Base-by-base conservation (phyloP, 2,797 vertebrate species). In the Notamacropus eugenii region DNA sequence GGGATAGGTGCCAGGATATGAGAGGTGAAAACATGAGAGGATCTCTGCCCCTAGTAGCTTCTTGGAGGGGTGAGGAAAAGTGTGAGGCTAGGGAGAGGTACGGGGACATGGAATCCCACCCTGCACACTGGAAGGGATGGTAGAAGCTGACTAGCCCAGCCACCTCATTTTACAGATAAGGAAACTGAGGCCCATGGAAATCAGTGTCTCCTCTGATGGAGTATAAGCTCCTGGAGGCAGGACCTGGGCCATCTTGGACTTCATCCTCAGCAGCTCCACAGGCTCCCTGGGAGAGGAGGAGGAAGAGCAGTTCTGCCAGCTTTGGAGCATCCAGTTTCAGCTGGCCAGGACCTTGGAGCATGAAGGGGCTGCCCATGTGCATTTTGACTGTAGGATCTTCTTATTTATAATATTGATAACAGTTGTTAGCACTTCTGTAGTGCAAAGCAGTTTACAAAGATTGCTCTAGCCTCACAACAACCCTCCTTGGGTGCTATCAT, bases 341-440 rank as follows among this genome's bases (percentile, higher is more conserved):
- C 28, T 31, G 58, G 58, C 55, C 55, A 59, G 29, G 58, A 11
- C 28, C 58, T 12, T 31, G 58, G 28, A 12, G 58, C 1, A 28
- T 11, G 34, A 34, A n/a, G 13, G 34, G 34, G 31, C 31, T 14
- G 1, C 31, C 59, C 28, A 3, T 3, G 1, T 0, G 10, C 8
- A 59, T 16, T n/a, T 67, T 16, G 13, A 14, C 62, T 16, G 14
- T 1, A 67, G 62, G 14, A 67, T n/a, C 62, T 59, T 56, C 19
- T 59, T 67, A 67, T 16, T 67, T 4, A 6, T n/a, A 6, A 67
- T 67, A 67, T 1, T 34, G 59, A n/a, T n/a, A n/a, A 67, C 34
- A 67, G n/a, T 19, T 14, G 0, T 5, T n/a, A 67, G 34, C 62
- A 67, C n/a, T 67, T n/a, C 34, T n/a, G 19, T 34, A 16, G 34